These are phyloP conservation scores for Clivina fossor DNA, from an alignment of 2,888 invertebrate species.

Conservation along the genomic window DNA sequence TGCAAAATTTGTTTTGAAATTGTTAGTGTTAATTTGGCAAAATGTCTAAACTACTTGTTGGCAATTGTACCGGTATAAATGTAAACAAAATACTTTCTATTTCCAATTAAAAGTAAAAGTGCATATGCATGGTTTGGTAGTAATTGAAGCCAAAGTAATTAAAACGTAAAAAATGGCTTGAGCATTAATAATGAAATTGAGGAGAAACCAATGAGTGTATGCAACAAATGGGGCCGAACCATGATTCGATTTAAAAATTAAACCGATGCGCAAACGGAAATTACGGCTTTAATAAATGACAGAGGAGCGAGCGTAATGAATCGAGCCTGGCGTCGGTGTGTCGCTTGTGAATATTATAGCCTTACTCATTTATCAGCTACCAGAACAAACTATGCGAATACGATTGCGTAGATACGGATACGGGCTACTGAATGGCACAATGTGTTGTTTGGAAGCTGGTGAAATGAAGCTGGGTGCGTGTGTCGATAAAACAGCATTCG, in stretches of 20 bases:
- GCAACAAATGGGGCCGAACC: slow-evolving; percentile 15
- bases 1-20: not conserved
- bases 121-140: not conserved
- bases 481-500: too few relatives aligned
- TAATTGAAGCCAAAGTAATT: too few relatives aligned
- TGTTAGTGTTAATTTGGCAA: slow-evolving; percentile 10
- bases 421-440: too few relatives aligned
- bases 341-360: not conserved
- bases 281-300: slow-evolving; percentile 30
- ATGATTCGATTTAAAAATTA: slow-evolving; percentile 31
- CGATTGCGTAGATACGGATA: too few relatives aligned
- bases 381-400: too few relatives aligned
- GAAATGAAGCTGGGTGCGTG: too few relatives aligned
- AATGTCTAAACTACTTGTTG: slow-evolving; percentile 15
- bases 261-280: slow-evolving; percentile 24
- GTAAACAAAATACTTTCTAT: slow-evolving; percentile 17
- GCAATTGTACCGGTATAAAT: not conserved
- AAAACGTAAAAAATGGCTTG: not conserved
- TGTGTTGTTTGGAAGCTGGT: too few relatives aligned
- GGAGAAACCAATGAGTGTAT: too few relatives aligned
- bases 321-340: slow-evolving; percentile 2
- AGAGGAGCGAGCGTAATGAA: slow-evolving; percentile 12
- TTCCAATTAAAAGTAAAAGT: slow-evolving; percentile 22
- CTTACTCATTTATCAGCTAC: too few relatives aligned
- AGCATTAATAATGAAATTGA: not conserved